These are phyloP conservation scores for Gadopsis marmoratus DNA, from an alignment of 2,797 vertebrate species.

Conservation along the genomic window DNA sequence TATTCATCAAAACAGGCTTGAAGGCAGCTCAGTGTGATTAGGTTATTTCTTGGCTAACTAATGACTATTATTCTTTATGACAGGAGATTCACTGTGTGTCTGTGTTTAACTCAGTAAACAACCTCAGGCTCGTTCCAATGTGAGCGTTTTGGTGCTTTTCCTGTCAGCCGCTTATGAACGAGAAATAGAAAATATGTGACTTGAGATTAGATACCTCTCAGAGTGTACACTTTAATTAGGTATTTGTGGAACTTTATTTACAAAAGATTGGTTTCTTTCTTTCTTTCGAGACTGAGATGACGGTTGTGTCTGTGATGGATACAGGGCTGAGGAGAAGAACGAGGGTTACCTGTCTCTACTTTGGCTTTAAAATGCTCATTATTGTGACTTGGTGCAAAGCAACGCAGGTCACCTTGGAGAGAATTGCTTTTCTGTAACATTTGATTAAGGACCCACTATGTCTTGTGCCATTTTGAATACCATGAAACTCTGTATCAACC, in stretches of 20 bases:
- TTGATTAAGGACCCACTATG: conserved; percentile 83
- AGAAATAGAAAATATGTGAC: conserved; percentile 27
- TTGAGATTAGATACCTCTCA: conserved; percentile 15
- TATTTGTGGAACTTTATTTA: conserved; percentile 6
- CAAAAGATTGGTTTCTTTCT: not conserved
- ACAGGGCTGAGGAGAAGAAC: conserved; percentile 32
- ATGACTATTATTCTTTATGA: conserved; percentile 81
- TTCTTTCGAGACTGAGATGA: conserved; percentile 9
- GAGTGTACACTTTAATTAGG: conserved; percentile 16
- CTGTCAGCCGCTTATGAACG: conserved; percentile 37
- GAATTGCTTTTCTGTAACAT: conserved; percentile 85
- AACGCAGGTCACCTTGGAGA: conserved; percentile 83
- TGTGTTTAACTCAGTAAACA: conserved; percentile 70
- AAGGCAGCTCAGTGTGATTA: conserved; percentile 77
- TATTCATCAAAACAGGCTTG: conserved; percentile 81
- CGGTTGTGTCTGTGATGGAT: conserved; percentile 53
- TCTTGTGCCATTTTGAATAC: conserved; percentile 84
- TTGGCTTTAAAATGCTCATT: conserved; percentile 80
- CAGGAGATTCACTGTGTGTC: conserved; percentile 65
- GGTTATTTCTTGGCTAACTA: conserved; percentile 82
- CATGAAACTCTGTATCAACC: conserved; percentile 62
- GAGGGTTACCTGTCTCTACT: conserved; percentile 69
- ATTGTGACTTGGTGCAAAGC: conserved; percentile 74
- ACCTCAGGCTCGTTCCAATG: conserved; percentile 61
- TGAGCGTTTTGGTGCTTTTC: conserved; percentile 40